These are phyloP conservation scores for Numida meleagris DNA, from an alignment of 2,113 vertebrate species.

Conservation along the genomic window DNA sequence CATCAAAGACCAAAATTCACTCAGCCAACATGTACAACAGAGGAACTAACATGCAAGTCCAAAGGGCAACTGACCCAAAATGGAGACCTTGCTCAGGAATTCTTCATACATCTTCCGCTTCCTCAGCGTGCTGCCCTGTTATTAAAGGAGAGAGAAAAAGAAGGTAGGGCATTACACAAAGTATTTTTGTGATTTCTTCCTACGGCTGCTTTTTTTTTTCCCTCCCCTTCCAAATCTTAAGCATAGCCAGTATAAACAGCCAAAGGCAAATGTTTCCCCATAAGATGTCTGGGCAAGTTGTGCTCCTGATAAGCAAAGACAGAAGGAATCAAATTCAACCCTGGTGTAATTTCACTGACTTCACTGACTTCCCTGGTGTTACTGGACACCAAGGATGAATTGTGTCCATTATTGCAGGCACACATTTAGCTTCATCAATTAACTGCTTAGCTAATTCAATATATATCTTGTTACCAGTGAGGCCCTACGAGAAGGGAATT, in stretches of 20 bases:
- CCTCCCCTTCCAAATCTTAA: neutral
- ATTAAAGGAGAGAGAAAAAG: conserved; percentile 40
- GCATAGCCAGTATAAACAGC: conserved; percentile 3
- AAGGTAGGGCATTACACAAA: conserved; percentile 3
- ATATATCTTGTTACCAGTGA: neutral
- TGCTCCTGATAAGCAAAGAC: conserved; percentile 31
- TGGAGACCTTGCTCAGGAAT: conserved; percentile 97
- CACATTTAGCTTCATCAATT: conserved; percentile 30
- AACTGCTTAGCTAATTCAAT: conserved; percentile 34
- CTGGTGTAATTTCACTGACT: conserved; percentile 26
- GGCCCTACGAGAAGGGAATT: neutral
- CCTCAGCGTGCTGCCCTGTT: conserved; percentile 93
- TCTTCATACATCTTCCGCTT: conserved; percentile 98
- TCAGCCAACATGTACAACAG: neutral
- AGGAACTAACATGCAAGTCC: neutral
- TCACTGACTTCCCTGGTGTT: neutral
- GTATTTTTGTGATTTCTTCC: conserved; percentile 56
- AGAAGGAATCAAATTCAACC: conserved; percentile 52
- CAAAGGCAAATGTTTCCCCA: conserved; percentile 21
- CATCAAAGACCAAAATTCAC: conserved; percentile 5
- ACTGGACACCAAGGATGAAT: conserved; percentile 25
- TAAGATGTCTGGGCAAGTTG: conserved; percentile 60
- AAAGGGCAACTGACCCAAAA: conserved; percentile 87
- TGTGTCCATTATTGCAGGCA: neutral
- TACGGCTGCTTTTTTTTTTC: conserved; percentile 21